Percentiles rank a stretch among this genome's conserved stretches.
Evolutionary conservation across 2,888 invertebrate species (phyloP).

Genomic region (Tipula unca): DNA sequence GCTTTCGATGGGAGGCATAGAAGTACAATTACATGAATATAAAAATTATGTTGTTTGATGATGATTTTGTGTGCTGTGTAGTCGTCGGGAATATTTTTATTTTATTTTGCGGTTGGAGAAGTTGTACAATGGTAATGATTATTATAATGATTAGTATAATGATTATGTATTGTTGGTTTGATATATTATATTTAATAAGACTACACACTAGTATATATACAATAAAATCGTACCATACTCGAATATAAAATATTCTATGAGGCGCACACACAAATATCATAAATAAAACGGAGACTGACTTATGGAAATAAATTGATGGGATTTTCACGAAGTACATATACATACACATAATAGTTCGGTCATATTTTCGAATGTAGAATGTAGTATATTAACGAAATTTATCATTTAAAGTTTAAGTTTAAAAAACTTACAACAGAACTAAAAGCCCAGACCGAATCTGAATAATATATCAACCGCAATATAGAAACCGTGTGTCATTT

Average conservation of each 20-base stretch:
- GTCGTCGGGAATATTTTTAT: neutral
- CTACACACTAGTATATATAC: neutral
- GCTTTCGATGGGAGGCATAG: conserved; percentile 17
- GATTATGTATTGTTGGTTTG: neutral
- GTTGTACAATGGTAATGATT: neutral
- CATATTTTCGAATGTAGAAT: neutral
- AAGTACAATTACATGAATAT: conserved; percentile 17
- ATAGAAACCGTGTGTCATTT: neutral
- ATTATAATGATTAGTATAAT: neutral
- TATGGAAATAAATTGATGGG: neutral
- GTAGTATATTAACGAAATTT: neutral
- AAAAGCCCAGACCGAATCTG: neutral
- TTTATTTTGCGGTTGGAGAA: neutral
- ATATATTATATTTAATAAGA: neutral
- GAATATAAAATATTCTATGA: neutral
- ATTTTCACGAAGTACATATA: neutral
- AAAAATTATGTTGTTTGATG: conserved; percentile 9
- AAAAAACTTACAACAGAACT: neutral
- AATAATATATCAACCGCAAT: conserved; percentile 8
- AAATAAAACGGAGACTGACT: neutral
- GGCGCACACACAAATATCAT: no score
- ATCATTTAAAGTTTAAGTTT: neutral
- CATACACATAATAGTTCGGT: neutral
- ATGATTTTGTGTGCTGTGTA: neutral
- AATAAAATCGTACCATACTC: neutral